Evolutionary conservation across 2,888 invertebrate species (phyloP).

Genomic region (Cantharis nigra): DNA sequence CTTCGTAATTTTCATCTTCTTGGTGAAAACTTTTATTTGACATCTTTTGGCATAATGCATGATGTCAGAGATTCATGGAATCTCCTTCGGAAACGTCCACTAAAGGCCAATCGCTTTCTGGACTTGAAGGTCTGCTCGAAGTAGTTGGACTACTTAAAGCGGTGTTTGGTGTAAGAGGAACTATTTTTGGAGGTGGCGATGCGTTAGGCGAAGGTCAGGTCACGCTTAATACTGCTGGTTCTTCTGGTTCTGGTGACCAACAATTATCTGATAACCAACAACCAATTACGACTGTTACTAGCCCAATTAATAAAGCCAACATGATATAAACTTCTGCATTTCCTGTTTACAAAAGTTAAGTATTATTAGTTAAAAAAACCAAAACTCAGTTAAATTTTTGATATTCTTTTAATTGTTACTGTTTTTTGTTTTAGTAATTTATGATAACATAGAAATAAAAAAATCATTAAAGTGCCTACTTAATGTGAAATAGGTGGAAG

Average conservation of each 20-base stretch:
- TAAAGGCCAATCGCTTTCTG: conserved; percentile 54
- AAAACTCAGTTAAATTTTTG: neutral
- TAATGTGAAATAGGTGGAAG: too few species aligned
- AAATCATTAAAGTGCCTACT: too few species aligned
- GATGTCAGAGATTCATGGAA: conserved; percentile 40
- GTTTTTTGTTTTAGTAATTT: too few species aligned
- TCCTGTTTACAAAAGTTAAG: conserved; percentile 55
- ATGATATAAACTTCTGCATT: conserved; percentile 79
- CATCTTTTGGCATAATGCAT: conserved; percentile 30
- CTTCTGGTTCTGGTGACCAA: conserved; percentile 75
- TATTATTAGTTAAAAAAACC: neutral
- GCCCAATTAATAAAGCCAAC: conserved; percentile 71
- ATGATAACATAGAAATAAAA: too few species aligned
- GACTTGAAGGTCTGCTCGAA: conserved; percentile 46
- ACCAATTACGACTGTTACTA: conserved; percentile 74
- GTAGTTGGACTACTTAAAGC: conserved; percentile 36
- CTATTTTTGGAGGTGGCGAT: conserved; percentile 54
- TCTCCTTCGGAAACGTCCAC: conserved; percentile 47
- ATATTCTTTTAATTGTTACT: too few species aligned
- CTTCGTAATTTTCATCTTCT: neutral
- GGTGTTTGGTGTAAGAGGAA: conserved; percentile 42
- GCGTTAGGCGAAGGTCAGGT: conserved; percentile 72
- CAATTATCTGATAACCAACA: conserved; percentile 80
- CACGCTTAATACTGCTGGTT: conserved; percentile 63
- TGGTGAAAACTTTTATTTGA: conserved; percentile 8